Evolutionary conservation across 2,113 vertebrate genomes (phyloP).

Genomic region (Motacilla tschutschensis): DNA sequence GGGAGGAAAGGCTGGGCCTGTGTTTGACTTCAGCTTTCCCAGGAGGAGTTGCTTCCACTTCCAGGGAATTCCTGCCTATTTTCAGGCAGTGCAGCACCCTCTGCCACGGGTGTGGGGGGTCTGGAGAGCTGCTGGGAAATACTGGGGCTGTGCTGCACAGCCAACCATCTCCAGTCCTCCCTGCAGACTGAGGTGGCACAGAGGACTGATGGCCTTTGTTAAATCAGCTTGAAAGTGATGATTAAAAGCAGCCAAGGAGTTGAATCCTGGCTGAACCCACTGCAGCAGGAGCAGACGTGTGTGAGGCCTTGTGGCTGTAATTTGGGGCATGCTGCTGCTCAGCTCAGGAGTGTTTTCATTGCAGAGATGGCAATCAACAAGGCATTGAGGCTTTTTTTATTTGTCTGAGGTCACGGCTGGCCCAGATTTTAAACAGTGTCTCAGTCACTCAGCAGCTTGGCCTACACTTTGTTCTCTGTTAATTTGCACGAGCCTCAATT

Average conservation of each 20-base stretch:
- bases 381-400: neutral
- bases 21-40: neutral
- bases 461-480: neutral
- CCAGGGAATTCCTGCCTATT: neutral
- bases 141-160: neutral
- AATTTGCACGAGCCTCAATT: neutral
- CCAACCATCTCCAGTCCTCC: neutral
- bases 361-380: neutral
- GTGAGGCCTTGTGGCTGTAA: neutral
- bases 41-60: neutral
- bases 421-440: neutral
- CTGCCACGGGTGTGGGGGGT: fast-evolving
- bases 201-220: neutral
- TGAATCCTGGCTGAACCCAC: neutral
- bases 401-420: neutral
- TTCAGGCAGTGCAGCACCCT: neutral
- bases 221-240: neutral
- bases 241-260: neutral
- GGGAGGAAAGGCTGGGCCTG: neutral
- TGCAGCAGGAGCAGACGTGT: neutral
- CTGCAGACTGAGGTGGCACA: neutral
- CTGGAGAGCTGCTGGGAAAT: neutral
- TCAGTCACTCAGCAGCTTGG: conserved; percentile 26
- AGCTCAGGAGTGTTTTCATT: neutral
- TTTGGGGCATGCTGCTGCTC: neutral